Conservation (phyloP, 2,113 vertebrate genomes). For the Dasyornis broadbenti region DNA sequence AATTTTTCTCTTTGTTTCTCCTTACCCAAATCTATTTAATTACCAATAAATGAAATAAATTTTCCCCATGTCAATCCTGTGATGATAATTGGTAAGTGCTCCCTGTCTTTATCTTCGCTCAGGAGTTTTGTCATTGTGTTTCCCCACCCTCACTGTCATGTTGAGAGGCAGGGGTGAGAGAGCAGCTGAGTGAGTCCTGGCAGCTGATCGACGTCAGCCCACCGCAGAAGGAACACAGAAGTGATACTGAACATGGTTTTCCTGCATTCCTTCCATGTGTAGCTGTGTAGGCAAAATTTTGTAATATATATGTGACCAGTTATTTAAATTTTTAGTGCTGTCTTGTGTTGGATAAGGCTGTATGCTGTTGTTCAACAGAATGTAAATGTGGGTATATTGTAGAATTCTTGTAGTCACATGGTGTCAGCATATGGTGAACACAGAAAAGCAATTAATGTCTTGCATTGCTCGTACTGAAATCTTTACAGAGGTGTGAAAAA, state of each 20-base stretch:
- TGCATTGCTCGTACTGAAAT: neutral
- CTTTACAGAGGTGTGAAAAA: neutral
- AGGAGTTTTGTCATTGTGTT: neutral
- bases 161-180: neutral
- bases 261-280: neutral
- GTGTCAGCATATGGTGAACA: neutral
- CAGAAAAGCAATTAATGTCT: neutral
- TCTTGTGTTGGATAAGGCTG: neutral
- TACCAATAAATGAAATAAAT: neutral
- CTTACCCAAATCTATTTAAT: neutral
- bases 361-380: neutral
- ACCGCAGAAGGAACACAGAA: neutral
- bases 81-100: neutral
- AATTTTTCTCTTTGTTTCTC: neutral
- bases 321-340: neutral
- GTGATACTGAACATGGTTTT: neutral
- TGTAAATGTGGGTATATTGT: neutral
- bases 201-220: neutral
- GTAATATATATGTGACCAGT: neutral
- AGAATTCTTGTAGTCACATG: neutral
- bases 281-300: neutral
- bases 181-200: neutral
- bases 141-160: rapidly evolving
- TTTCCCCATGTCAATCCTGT: neutral
- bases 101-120: neutral